Base-by-base conservation (phyloP, 2,888 invertebrate species). In the Acrocera orbiculus region DNA sequence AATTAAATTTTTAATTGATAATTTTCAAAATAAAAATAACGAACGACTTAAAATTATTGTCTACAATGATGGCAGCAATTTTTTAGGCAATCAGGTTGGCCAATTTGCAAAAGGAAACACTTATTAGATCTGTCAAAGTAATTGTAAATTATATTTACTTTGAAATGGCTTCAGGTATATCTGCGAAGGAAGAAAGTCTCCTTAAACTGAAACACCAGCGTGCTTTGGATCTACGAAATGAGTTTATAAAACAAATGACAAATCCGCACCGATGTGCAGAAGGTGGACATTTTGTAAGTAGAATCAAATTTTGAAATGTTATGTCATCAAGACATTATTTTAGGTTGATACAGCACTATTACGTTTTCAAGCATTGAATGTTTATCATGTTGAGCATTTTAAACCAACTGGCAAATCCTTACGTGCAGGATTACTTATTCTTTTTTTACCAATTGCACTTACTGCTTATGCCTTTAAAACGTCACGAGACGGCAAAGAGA, bases 341-440 rank as follows among this genome's bases (percentile, higher is more conserved):
- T 60, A 89, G 89, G 79, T 86, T 54, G 89, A 89, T 57, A 61
- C 75, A n/a, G 78, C 74, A 8, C 43, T 85, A 4, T 74, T 79
- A 47, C 69, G 81, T 33, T 83, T 70, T 51, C 63, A 72, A 51
- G 69, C 85, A 0, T 70, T 83, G 73, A 70, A 70, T 53, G 69
- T 68, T 0, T 69, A 67, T 6, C 60, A 68, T 32, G 69, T 64
- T 41, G 73, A 79, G 1, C 63, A 71, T 48, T 83, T 82, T 51
- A 69, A 66, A 48, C 71, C 81, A 1, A 76, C 69, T 17, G 58
- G 62, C 2, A 70, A 63, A 40, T 66, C 69, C 4, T 58, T 68
- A 37, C 43, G 65, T 24, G 52, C 63, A 36, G 72, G 69, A 30
- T 43, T 73, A 6, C 50, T 61, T 22, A 44, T 63, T 11, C 48